Base-by-base conservation (phyloP, 2,797 vertebrate species). In the Urophycis tenuis region DNA sequence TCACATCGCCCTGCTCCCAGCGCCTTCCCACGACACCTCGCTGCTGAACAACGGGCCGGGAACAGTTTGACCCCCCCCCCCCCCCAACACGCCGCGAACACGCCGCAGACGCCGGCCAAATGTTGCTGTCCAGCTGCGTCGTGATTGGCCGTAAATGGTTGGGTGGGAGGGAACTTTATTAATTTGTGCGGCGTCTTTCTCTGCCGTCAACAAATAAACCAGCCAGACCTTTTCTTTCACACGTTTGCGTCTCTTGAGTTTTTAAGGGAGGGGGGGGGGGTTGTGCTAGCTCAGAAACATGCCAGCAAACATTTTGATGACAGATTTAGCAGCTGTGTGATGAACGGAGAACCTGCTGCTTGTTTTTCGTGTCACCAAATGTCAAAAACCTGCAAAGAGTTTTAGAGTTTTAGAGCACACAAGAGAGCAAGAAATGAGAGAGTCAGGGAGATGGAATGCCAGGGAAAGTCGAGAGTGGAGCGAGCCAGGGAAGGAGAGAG, bases 11-110 rank as follows among this genome's bases (percentile, higher is more conserved):
- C 93, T 92, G 92, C 91, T 92, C 93, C 94, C 5, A 10, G 53
- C 92, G 92, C 92, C 94, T 97, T 97, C 95, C 95, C 95, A 96
- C 94, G 94, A 96, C 95, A 94, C 92, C 93, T 92, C 92, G 91
- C 92, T 90, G 87, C 92, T 88, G 92, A 91, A 80, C 94, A 91
- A 91, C 92, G 89, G 93, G 92, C 93, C 94, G 90, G 93, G 45
- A 45, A 19, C 5, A 93, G 94, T 94, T 92, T 14, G 92, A 92
- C 93, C 93, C 91, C 89, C 87, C 89, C 93, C 93, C 91, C 89
- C 87, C 89, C 93, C 95, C 93, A 95, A 95, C 92, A 92, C 90
- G 87, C 91, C 89, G 90, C 92, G 91, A 14, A 15, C 67, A 12
- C 25, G 0, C 14, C 94, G 91, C 90, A 89, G 90, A 87, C 90